Evolutionary conservation across 1,140 invertebrate species (phyloP).

Genomic region (Zaprionus ghesquierei): DNA sequence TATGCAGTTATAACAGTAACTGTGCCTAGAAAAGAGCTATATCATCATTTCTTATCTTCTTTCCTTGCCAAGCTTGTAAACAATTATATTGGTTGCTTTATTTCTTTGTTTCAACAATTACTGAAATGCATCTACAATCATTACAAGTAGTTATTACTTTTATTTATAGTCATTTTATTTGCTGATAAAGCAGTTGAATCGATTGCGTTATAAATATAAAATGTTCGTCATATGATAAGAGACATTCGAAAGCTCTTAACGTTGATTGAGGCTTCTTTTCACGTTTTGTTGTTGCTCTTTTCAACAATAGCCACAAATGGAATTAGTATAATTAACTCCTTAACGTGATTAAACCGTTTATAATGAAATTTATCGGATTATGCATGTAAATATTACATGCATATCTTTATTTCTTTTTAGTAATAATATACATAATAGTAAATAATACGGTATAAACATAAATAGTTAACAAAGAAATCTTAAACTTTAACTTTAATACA

Average conservation of each 20-base stretch:
- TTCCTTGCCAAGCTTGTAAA: not conserved
- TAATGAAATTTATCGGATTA: too few relatives aligned
- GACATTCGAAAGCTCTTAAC: not conserved
- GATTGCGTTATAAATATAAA: not conserved
- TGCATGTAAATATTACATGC: too few relatives aligned
- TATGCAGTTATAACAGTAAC: too few relatives aligned
- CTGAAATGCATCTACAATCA: not conserved
- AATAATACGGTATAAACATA: too few relatives aligned
- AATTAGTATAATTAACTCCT: too few relatives aligned
- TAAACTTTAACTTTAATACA: too few relatives aligned
- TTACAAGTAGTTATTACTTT: slow-evolving; percentile 2
- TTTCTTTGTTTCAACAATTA: not conserved
- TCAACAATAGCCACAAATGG: accelerated
- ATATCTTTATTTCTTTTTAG: too few relatives aligned
- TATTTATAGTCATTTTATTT: not conserved
- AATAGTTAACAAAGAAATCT: too few relatives aligned
- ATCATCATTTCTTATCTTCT: not conserved
- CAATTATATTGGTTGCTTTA: not conserved
- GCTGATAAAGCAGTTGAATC: not conserved
- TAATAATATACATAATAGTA: too few relatives aligned
- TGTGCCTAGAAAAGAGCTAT: too few relatives aligned
- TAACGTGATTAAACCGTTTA: too few relatives aligned
- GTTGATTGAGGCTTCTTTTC: not conserved
- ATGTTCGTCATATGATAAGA: not conserved
- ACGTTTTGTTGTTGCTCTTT: too few relatives aligned